Evolutionary conservation across 2,888 invertebrate species (phyloP), one percentile per base, ranked within the genome.

Genomic region (Drosophila formosana): DNA sequence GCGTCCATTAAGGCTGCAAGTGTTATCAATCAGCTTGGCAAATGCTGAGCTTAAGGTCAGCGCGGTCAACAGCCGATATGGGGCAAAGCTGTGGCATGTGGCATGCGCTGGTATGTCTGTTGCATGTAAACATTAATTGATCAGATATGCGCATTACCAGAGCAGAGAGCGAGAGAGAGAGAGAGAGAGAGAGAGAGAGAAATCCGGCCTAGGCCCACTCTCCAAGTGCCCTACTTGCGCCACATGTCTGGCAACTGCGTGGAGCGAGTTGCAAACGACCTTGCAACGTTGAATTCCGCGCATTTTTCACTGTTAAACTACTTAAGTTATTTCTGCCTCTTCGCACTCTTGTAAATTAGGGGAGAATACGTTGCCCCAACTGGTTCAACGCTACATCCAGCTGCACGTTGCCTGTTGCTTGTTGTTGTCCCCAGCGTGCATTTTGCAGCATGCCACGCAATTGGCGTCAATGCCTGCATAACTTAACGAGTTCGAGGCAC

Each of bases 241-340:
- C 26, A 37, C 30, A 28, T 23, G 39, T 34, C 47, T 46, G 51
- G 46, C 41, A 47, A 53, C 51, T 13, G 41, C 55, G 49, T 4
- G 18, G 30, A 51, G 37, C 11, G 52, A 23, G 41, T 56, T 34
- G 46, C 45, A 32, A 68, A 88, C 89, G 90, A 89, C 90, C 90
- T 90, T 90, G 89, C 75, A 72, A 69, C 46, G 61, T 47, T 80
- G 88, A 85, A 90, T 90, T 90, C 84, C 89, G 71, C 82, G 78
- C 88, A 90, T 90, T 88, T 89, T 90, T 88, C 85, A 88, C 88
- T 88, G 82, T 72, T 81, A 76, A 83, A 81, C 72, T 78, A 82
- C 84, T 75, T 72, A 61, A 78, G 66, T 69, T 75, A 78, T 76
- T 81, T 82, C 71, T 67, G 61, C 72, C 79, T 83, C 77, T 82